phyloP scores from a whole-genome alignment of 2,797 vertebrate genomes.

The Decapterus maruadsi region DNA sequence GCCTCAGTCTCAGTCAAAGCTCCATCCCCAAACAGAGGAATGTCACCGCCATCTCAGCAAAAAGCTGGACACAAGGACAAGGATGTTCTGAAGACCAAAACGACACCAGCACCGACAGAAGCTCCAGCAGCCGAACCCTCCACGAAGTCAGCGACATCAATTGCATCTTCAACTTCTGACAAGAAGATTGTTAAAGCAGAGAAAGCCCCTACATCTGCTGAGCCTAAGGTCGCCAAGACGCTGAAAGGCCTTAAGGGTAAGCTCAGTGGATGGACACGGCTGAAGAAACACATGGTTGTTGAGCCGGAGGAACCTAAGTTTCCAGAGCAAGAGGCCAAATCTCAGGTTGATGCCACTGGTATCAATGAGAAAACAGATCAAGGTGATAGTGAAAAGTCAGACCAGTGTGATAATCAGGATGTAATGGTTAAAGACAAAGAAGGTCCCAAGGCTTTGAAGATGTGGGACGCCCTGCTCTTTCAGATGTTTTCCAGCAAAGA shows the following conservation, averaged over 20 bases:
- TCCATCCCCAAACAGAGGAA: conserved; percentile 79
- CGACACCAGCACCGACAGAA: conserved; percentile 38
- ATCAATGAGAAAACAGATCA: conserved; percentile 29
- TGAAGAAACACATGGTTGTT: conserved; percentile 92
- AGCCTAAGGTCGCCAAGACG: conserved; percentile 71
- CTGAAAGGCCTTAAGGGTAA: conserved; percentile 80
- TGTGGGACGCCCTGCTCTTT: conserved; percentile 96
- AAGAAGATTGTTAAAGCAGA: conserved; percentile 31
- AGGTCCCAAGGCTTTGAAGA: conserved; percentile 85
- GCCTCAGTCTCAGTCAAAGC: conserved; percentile 74
- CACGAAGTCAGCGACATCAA: conserved; percentile 81
- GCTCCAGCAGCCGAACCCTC: conserved; percentile 58
- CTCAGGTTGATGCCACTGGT: conserved; percentile 45
- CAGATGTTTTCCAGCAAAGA: conserved; percentile 90
- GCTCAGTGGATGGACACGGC: conserved; percentile 90
- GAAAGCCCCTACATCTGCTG: conserved; percentile 22
- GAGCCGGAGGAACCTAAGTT: conserved; percentile 82
- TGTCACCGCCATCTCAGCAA: conserved; percentile 79
- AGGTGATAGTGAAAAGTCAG: conserved; percentile 33
- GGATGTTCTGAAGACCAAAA: conserved; percentile 63
- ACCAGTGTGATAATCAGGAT: conserved; percentile 53
- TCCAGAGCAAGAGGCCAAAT: conserved; percentile 61
- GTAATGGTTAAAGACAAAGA: conserved; percentile 64
- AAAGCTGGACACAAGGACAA: conserved; percentile 77
- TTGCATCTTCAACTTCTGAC: conserved; percentile 80